Conservation (phyloP, 2,113 vertebrate genomes). For the Orycteropus afer region DNA sequence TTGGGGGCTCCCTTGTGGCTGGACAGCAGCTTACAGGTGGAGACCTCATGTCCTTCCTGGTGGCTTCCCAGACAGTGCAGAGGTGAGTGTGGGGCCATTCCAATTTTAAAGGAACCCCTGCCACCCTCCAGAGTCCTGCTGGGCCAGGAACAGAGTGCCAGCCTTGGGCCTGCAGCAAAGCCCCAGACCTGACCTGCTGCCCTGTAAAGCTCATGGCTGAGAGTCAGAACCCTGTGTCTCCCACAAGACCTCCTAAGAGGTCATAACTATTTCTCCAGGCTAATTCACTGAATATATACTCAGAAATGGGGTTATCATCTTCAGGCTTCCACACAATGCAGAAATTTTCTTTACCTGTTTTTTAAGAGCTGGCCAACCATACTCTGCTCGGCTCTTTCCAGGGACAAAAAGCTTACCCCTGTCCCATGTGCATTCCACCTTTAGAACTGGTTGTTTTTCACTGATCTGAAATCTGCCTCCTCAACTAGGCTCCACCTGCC, state of each 20-base stretch:
- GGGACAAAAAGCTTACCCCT: not conserved
- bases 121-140: not conserved
- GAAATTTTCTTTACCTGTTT: not conserved
- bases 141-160: not conserved
- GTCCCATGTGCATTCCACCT: too few relatives aligned
- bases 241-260: not conserved
- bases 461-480: not conserved
- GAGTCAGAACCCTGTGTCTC: not conserved
- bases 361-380: not conserved
- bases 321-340: not conserved
- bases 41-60: conserved; percentile 98
- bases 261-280: too few relatives aligned
- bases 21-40: conserved; percentile 92
- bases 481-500: accelerated
- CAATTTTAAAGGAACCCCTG: not conserved
- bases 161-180: not conserved
- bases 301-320: not conserved
- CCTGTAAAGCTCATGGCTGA: not conserved
- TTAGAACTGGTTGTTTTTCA: accelerated
- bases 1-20: conserved; percentile 94
- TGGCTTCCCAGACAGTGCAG: conserved; percentile 96
- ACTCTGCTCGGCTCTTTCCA: not conserved
- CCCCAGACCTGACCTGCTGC: not conserved
- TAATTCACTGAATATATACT: accelerated
- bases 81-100: conserved; percentile 85